A percentile compares a stretch with the other conserved stretches of the same genome.
phyloP scores from a whole-genome alignment of 2,797 vertebrate genomes.

The Gastrophryne carolinensis region DNA sequence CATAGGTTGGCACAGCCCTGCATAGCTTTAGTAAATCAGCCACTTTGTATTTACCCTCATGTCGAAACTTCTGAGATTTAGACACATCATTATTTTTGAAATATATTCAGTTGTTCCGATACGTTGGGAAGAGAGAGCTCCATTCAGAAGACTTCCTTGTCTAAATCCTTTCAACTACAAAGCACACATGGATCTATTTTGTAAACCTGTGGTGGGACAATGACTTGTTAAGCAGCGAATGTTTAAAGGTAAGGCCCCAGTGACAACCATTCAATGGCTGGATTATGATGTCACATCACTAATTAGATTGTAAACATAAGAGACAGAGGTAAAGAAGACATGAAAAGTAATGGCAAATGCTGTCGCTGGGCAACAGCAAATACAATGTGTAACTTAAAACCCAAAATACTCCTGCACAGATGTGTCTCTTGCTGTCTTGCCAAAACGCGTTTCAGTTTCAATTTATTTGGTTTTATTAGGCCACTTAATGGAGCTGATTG shows the following conservation, averaged over 20 bases:
- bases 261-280: constrained; percentile 60
- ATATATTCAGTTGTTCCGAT: constrained; percentile 61
- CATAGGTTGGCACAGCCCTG: too few relatives aligned
- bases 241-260: constrained; percentile 56
- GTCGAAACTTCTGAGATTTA: background rate
- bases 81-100: constrained; percentile 29
- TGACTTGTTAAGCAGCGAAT: constrained; percentile 60
- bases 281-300: constrained; percentile 65
- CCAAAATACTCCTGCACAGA: constrained; percentile 53
- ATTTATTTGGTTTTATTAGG: constrained; percentile 55
- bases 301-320: constrained; percentile 63
- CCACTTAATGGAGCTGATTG: constrained; percentile 48
- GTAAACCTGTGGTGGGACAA: constrained; percentile 59
- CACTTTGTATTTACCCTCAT: background rate
- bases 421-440: constrained; percentile 54
- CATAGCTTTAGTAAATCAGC: too few relatives aligned
- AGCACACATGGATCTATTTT: constrained; percentile 66
- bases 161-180: constrained; percentile 60
- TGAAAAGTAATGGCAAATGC: constrained; percentile 58
- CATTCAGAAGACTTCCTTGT: constrained; percentile 66
- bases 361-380: constrained; percentile 59
- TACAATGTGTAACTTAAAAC: constrained; percentile 57
- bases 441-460: constrained; percentile 65
- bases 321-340: constrained; percentile 59
- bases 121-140: constrained; percentile 53